phyloP scores from a whole-genome alignment of 2,888 invertebrate genomes.

The Nycteola revayana region DNA sequence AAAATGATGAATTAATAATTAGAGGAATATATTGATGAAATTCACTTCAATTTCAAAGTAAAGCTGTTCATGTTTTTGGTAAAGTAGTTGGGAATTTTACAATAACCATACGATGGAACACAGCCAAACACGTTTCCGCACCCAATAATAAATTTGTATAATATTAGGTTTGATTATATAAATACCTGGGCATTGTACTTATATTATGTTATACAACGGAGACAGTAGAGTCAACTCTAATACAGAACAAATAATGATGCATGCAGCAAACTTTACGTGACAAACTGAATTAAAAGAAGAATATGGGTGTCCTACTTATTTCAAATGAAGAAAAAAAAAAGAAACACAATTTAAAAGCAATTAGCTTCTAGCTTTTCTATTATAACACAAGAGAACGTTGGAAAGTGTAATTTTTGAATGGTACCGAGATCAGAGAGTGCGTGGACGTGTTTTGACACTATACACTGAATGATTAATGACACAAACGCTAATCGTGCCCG shows the following conservation, averaged over 20 bases:
- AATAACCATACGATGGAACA: slow-evolving; percentile 41
- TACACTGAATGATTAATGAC: slow-evolving; percentile 69
- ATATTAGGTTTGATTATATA: slow-evolving; percentile 36
- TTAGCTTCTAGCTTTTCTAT: slow-evolving; percentile 44
- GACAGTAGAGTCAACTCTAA: no score
- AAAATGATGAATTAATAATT: slow-evolving; percentile 12
- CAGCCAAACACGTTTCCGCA: slow-evolving; percentile 45
- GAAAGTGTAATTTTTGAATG: slow-evolving; percentile 51
- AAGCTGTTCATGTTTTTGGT: slow-evolving; percentile 36
- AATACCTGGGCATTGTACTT: neutral
- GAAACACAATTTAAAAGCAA: slow-evolving; percentile 49
- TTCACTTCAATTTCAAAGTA: slow-evolving; percentile 1
- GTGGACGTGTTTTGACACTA: slow-evolving; percentile 70
- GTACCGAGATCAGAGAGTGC: slow-evolving; percentile 63
- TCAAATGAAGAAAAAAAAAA: slow-evolving; percentile 31
- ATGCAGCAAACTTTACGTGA: slow-evolving; percentile 29
- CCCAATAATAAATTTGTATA: slow-evolving; percentile 44
- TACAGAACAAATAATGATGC: slow-evolving; percentile 25
- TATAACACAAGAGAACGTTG: slow-evolving; percentile 37
- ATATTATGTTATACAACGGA: no score
- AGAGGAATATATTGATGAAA: neutral
- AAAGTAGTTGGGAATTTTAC: slow-evolving; percentile 34
- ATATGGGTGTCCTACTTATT: slow-evolving; percentile 33
- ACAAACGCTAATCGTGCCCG: slow-evolving; percentile 55
- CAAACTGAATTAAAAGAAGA: slow-evolving; percentile 29